Evolutionary conservation across 1,140 invertebrate species (phyloP).

Genomic region (Meloidogyne floridensis): DNA sequence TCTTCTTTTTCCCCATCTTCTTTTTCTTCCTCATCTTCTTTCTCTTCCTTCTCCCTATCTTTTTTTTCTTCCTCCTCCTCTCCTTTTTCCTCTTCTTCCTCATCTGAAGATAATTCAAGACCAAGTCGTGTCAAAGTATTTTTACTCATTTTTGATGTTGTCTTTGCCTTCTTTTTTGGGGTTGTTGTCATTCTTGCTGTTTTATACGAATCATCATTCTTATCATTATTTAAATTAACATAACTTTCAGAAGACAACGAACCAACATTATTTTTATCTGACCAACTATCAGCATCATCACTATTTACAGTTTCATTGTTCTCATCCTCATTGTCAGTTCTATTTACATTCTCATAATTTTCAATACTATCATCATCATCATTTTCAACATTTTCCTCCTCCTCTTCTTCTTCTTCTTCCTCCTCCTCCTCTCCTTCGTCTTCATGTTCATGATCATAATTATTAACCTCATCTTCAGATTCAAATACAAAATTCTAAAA

Average conservation of each 20-base stretch:
- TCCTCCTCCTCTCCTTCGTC: neutral
- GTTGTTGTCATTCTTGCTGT: too few relatives aligned
- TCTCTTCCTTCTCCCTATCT: neutral
- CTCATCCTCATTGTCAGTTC: too few relatives aligned
- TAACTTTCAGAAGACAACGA: too few relatives aligned
- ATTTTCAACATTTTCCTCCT: neutral
- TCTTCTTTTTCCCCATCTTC: neutral
- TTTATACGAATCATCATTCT: too few relatives aligned
- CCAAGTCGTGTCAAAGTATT: too few relatives aligned
- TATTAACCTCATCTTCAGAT: neutral
- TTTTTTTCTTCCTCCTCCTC: neutral
- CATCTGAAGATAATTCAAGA: neutral
- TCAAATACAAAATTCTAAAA: slow-evolving; percentile 1
- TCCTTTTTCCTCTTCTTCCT: neutral
- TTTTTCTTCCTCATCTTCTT: neutral
- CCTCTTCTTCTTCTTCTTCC: neutral
- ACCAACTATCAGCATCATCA: too few relatives aligned
- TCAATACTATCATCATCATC: neutral
- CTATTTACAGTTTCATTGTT: too few relatives aligned
- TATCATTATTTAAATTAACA: too few relatives aligned
- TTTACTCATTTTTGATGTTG: too few relatives aligned
- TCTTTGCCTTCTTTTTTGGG: too few relatives aligned
- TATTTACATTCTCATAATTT: neutral
- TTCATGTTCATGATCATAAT: neutral
- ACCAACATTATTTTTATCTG: too few relatives aligned